Evolutionary conservation across 2,888 invertebrate genomes (phyloP), one percentile per base, ranked within the genome.

Genomic region (Scelioninae gen. 1): DNA sequence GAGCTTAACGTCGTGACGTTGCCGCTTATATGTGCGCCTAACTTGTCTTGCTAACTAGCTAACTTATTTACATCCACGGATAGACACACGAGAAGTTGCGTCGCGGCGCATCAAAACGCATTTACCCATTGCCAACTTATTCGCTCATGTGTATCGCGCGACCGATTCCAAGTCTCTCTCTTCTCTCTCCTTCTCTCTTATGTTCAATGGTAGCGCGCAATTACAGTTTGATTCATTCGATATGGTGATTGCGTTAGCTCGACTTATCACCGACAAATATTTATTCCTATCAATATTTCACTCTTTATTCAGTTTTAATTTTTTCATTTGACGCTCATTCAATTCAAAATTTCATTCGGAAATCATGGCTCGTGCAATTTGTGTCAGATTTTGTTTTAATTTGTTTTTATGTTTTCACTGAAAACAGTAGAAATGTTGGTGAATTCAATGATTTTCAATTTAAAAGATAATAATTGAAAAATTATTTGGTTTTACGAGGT

Each of bases 11-110:
- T 13, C 13, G 45, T n/a, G 23, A 9, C 2, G 23, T 7, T 23
- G 49, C 16, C 23, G 32, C n/a, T 53, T 29, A 43, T 43, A 8
- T 15, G 56, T 9, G 62, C 40, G 56, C 56, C 63, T 43, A 76
- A 76, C 66, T 77, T 58, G 53, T 65, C 78, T 65, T 13, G 71
- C 71, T 78, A 78, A 78, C 78, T 71, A 83, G 75, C 69, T 75
- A 71, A 83, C 83, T 83, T 83, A 79, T 79, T 83, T 83, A 75
- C 82, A 69, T 78, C 65, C 74, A 49, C 74, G 65, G 71, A 75
- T 77, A 72, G 82, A 62, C 62, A 56, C 53, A 60, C 45, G 65
- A 51, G 58, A 78, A 78, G 71, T 78, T 82, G 53, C 60, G 76
- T 62, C 68, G 58, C 76, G 65, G 55, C 45, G 77, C 66, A 76